Conservation (phyloP, 1,140 invertebrate genomes). For the Trachymyrmex cornetzi region DNA sequence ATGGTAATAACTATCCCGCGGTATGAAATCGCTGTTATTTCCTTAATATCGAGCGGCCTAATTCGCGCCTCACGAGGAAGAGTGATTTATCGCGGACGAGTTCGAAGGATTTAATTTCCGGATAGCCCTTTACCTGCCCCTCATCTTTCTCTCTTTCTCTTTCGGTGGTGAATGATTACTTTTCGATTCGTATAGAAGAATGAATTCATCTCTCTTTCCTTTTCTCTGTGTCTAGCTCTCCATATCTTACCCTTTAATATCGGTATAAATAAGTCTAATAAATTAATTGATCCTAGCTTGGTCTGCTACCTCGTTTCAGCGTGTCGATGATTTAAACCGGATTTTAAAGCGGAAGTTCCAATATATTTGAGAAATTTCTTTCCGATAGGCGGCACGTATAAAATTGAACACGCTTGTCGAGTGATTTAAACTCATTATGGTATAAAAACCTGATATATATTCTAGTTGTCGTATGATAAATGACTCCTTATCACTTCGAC, state of each 20-base stretch:
- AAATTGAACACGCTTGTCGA: constrained; percentile 23
- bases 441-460: constrained; percentile 4
- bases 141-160: constrained; percentile 26
- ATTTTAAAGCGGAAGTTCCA: constrained; percentile 61
- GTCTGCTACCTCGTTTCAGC: constrained; percentile 35
- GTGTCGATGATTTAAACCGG: constrained; percentile 55
- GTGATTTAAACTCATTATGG: constrained; percentile 27
- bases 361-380: not conserved
- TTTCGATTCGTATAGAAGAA: constrained; percentile 32
- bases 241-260: constrained; percentile 13
- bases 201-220: constrained; percentile 13
- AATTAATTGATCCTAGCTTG: constrained; percentile 66
- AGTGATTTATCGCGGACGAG: constrained; percentile 59
- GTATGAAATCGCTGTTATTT: constrained; percentile 41
- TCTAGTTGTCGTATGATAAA: not conserved
- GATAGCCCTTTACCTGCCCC: constrained; percentile 54
- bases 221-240: not conserved
- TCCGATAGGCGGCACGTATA: constrained; percentile 8
- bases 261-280: constrained; percentile 59
- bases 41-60: constrained; percentile 66
- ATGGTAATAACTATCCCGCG: constrained; percentile 47
- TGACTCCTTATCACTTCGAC: not conserved
- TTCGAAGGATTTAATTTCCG: constrained; percentile 73
- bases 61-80: constrained; percentile 43
- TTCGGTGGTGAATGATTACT: constrained; percentile 17